These are phyloP conservation scores for Pelodytes ibericus DNA, from an alignment of 2,797 vertebrate species.

Conservation along the genomic window DNA sequence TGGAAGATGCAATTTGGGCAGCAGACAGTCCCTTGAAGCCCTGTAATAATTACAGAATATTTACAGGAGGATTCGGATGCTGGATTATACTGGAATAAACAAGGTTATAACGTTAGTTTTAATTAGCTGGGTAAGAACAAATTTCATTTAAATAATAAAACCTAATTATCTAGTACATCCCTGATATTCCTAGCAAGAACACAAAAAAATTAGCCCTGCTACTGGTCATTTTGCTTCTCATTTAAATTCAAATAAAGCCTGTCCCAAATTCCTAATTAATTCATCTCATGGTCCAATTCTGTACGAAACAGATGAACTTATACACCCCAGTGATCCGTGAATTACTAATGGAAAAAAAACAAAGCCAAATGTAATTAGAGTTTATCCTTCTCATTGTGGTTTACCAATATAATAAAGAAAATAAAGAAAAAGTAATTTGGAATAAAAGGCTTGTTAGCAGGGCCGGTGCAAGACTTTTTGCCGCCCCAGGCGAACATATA, in stretches of 20 bases:
- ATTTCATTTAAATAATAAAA: background rate
- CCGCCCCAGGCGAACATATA: too few species aligned
- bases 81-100: background rate
- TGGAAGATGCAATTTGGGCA: too few species aligned
- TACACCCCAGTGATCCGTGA: background rate
- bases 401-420: too few species aligned
- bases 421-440: too few species aligned
- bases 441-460: too few species aligned
- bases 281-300: conserved; percentile 11
- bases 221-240: conserved; percentile 3
- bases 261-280: background rate
- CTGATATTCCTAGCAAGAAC: background rate
- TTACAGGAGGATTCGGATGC: conserved; percentile 6
- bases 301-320: background rate
- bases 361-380: background rate
- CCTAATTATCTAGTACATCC: background rate
- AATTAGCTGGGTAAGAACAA: conserved; percentile 25
- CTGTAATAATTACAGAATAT: conserved; percentile 6
- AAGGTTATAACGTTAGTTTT: conserved; percentile 5
- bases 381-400: background rate
- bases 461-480: too few species aligned
- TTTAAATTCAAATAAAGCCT: conserved; percentile 4
- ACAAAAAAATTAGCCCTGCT: conserved; percentile 1
- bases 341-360: background rate
- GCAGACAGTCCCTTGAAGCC: too few species aligned